phyloP scores from a whole-genome alignment of 2,797 vertebrate species.

The Acestrorhynchus altus region DNA sequence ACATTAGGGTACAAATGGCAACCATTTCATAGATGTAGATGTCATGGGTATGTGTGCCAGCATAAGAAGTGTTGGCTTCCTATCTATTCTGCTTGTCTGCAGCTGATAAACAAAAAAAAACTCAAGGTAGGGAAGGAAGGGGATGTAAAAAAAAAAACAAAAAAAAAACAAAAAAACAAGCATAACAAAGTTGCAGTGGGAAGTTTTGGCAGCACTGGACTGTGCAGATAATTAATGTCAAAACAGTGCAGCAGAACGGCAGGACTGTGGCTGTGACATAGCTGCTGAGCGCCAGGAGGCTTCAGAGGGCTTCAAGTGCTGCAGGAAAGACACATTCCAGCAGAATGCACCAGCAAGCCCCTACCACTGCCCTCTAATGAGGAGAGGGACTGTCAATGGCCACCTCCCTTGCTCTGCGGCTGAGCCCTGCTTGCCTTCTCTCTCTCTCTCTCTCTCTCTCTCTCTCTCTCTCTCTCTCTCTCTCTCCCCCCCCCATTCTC shows the following conservation, averaged over 20 bases:
- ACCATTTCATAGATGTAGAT: not conserved
- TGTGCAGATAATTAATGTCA: slow-evolving; percentile 80
- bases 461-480: too few species aligned
- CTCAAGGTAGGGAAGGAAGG: slow-evolving; percentile 14
- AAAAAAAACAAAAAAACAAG: slow-evolving; percentile 13
- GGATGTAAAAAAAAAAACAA: slow-evolving; percentile 7
- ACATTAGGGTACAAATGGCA: too few species aligned
- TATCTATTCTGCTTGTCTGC: not conserved
- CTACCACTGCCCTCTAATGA: slow-evolving; percentile 79
- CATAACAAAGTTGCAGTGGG: slow-evolving; percentile 51
- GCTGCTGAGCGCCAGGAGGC: slow-evolving; percentile 71
- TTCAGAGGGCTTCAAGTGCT: slow-evolving; percentile 69
- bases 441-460: too few species aligned
- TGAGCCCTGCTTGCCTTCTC: slow-evolving; percentile 36
- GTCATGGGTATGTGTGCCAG: not conserved
- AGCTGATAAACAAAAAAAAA: slow-evolving; percentile 35
- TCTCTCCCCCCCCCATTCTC: slow-evolving; percentile 27
- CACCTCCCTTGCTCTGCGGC: slow-evolving; percentile 60
- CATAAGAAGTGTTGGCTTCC: not conserved
- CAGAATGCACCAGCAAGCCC: slow-evolving; percentile 73
- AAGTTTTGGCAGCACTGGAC: slow-evolving; percentile 56
- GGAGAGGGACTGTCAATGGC: slow-evolving; percentile 80
- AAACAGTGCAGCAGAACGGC: slow-evolving; percentile 70
- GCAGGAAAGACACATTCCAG: slow-evolving; percentile 75
- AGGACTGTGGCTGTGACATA: slow-evolving; percentile 68